Conservation (phyloP, 2,888 invertebrate genomes). For the Liodrosophila aerea region DNA sequence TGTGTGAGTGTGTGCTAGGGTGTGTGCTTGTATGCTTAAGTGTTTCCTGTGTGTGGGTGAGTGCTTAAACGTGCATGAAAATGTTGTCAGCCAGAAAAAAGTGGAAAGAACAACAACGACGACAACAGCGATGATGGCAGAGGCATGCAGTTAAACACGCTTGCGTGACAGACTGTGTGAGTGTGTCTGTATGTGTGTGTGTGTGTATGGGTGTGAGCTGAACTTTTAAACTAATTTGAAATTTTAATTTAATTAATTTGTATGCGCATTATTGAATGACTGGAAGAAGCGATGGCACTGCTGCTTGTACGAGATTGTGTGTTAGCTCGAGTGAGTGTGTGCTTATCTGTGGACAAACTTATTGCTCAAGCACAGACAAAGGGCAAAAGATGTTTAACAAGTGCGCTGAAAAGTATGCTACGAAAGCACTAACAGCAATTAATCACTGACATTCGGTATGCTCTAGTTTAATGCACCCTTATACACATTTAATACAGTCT, state of each 20-base stretch:
- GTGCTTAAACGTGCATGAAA: slow-evolving; percentile 69
- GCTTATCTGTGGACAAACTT: background rate
- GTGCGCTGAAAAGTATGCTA: slow-evolving; percentile 1
- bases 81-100: slow-evolving; percentile 40
- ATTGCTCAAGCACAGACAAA: background rate
- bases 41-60: slow-evolving; percentile 26
- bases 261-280: slow-evolving; percentile 38
- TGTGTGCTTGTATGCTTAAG: slow-evolving; percentile 12
- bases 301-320: background rate
- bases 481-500: background rate
- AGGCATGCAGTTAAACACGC: slow-evolving; percentile 39
- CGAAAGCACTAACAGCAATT: background rate
- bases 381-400: background rate
- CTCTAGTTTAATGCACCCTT: no score
- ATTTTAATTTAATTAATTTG: slow-evolving; percentile 73
- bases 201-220: slow-evolving; percentile 17
- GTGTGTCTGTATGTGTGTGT: background rate
- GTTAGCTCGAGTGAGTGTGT: background rate
- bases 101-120: slow-evolving; percentile 17
- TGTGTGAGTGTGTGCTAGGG: slow-evolving; percentile 19
- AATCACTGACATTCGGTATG: no score
- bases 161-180: slow-evolving; percentile 32
- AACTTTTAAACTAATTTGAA: slow-evolving; percentile 72
- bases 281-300: slow-evolving; percentile 2
- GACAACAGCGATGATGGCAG: slow-evolving; percentile 7